Conservation (phyloP, 1,140 invertebrate genomes). For the Atta cephalotes region DNA sequence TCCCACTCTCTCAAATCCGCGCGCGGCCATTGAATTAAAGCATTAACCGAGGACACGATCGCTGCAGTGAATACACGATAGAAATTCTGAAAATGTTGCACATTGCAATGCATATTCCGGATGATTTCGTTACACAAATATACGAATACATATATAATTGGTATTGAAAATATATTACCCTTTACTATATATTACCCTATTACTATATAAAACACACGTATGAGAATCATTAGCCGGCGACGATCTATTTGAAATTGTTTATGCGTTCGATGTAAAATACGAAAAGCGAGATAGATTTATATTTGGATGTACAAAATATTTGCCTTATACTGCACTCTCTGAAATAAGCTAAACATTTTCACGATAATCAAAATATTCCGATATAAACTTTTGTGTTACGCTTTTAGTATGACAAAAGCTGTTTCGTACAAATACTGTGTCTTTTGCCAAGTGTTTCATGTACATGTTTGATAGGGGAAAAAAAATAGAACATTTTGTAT, state of each 20-base stretch:
- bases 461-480: neutral
- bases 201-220: neutral
- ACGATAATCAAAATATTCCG: slow-evolving; percentile 2
- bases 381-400: neutral
- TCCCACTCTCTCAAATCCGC: slow-evolving; percentile 19
- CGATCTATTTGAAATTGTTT: slow-evolving; percentile 42
- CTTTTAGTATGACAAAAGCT: neutral
- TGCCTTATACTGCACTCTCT: neutral
- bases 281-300: slow-evolving; percentile 19
- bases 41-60: slow-evolving; percentile 38
- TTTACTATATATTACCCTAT: neutral
- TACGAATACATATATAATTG: neutral
- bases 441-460: neutral
- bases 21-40: slow-evolving; percentile 47
- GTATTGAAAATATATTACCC: slow-evolving; percentile 42
- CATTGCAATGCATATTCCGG: slow-evolving; percentile 31
- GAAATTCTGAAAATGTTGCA: slow-evolving; percentile 39
- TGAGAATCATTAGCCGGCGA: slow-evolving; percentile 38
- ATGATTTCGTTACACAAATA: slow-evolving; percentile 31
- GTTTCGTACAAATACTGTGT: neutral
- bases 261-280: slow-evolving; percentile 9
- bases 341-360: slow-evolving; percentile 33
- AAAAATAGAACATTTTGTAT: slow-evolving; percentile 12
- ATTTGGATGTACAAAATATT: slow-evolving; percentile 15
- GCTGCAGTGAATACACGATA: slow-evolving; percentile 6